Base-by-base conservation (phyloP, 2,113 vertebrate genomes). In the Rhagologus leucostigma region DNA sequence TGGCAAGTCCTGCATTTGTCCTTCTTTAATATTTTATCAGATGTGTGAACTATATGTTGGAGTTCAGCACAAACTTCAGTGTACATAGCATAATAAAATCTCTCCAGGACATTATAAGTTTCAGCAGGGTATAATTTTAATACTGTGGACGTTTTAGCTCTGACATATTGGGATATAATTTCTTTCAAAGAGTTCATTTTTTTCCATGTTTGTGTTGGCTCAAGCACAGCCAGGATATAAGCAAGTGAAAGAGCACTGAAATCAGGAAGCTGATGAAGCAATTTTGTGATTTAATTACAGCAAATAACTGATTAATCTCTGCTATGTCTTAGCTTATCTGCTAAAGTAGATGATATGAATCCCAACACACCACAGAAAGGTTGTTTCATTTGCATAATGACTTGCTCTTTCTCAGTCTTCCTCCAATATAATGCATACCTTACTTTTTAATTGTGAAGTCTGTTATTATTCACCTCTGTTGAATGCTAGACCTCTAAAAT, bases 21-120 rank as follows among this genome's bases (percentile, higher is more conserved):
- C 94, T 96, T 87, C 91, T 95, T 95, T 75, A 96, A 93, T 96
- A 95, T 94, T 96, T 97, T 84, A 96, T 90, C 93, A 88, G 84
- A 89, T 69, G 74, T 68, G 70, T 85, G 89, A 97, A 93, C 73
- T 68, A 46, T 79, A 55, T 17, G 5, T 74, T 85, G 81, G 78
- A 96, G 90, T 85, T 85, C 50, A 96, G 70, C 78, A 84, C 46
- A 79, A 95, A 95, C 73, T 89, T 82, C 80, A 39, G 77, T 20
- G 21, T 76, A 87, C 0, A 6, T 77, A 94, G 75, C 21, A 46
- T 90, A 94, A 96, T 90, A 80, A 96, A 96, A 95, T 84, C 89
- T 95, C 94, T 70, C 59, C 85, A 93, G 95, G 76, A 91, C 74
- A 90, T 94, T 94, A 78, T 19, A 81, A 44, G 83, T 85, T 95